These are phyloP conservation scores for Margaritifera margaritifera DNA, from an alignment of 2,888 invertebrate genomes.

Conservation along the genomic window DNA sequence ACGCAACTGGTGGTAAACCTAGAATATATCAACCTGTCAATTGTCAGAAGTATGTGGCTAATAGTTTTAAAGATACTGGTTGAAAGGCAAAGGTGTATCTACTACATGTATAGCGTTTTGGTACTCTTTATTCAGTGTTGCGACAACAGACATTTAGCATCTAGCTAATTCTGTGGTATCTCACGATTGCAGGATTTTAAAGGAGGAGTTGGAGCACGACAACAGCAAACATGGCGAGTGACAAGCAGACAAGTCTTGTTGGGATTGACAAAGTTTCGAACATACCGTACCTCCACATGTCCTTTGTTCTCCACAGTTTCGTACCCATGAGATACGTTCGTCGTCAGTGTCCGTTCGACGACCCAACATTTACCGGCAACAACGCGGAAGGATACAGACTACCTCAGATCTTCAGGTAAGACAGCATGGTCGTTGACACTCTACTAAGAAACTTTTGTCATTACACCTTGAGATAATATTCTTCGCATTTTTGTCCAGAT, in stretches of 20 bases:
- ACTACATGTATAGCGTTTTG: too few species aligned
- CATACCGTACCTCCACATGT: slow-evolving; percentile 44
- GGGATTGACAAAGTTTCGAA: slow-evolving; percentile 31
- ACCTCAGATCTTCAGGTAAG: slow-evolving; percentile 42
- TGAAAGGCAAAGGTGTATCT: too few species aligned
- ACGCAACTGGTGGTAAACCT: too few species aligned
- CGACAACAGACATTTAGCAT: too few species aligned
- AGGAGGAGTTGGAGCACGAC: slow-evolving; percentile 1
- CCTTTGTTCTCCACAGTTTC: slow-evolving; percentile 42
- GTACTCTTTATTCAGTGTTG: too few species aligned
- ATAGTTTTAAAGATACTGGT: too few species aligned
- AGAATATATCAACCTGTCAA: too few species aligned
- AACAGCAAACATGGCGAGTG: slow-evolving; percentile 20
- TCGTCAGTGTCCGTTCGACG: slow-evolving; percentile 41
- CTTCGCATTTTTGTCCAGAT: too few species aligned
- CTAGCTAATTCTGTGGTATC: too few species aligned
- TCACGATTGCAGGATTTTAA: too few species aligned
- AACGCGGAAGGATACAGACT: slow-evolving; percentile 47
- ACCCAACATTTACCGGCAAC: slow-evolving; percentile 41
- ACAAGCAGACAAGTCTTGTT: slow-evolving; percentile 26
- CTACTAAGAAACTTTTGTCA: background rate
- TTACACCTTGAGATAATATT: background rate
- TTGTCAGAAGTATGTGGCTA: too few species aligned
- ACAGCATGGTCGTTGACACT: background rate
- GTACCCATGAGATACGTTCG: slow-evolving; percentile 43